Percentiles rank a stretch among this genome's conserved stretches.
phyloP scores from a whole-genome alignment of 2,888 invertebrate species.

The Hypsopygia costalis region DNA sequence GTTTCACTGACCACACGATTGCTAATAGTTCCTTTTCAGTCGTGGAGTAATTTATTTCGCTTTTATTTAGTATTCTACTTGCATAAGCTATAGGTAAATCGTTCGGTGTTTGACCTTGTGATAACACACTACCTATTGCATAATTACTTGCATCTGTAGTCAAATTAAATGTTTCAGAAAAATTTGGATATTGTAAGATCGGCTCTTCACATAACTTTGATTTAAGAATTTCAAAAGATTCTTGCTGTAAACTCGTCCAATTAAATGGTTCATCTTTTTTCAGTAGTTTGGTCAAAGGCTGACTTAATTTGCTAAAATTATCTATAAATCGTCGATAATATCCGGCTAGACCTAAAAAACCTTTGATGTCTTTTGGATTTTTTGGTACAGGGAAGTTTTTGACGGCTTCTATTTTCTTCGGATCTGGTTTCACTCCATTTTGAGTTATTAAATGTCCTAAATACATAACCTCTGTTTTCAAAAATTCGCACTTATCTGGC shows the following conservation, averaged over 20 bases:
- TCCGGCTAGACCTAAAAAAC: constrained; percentile 39
- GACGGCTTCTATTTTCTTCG: constrained; percentile 25
- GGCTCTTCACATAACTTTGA: constrained; percentile 2
- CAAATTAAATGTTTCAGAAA: constrained; percentile 14
- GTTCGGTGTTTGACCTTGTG: constrained; percentile 7
- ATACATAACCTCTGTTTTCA: constrained; percentile 29
- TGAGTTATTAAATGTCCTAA: constrained; percentile 31
- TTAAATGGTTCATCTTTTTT: constrained; percentile 13
- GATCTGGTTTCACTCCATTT: constrained; percentile 26
- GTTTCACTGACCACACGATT: constrained; percentile 12
- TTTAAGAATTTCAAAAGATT: constrained; percentile 5
- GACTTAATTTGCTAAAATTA: constrained; percentile 31
- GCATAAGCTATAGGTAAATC: constrained; percentile 8
- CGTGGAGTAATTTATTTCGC: constrained; percentile 16
- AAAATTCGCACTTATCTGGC: constrained; percentile 23
- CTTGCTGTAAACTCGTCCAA: constrained; percentile 11
- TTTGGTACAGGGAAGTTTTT: constrained; percentile 24
- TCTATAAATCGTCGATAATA: constrained; percentile 43
- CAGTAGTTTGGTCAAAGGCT: constrained; percentile 14
- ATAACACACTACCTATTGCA: constrained; percentile 14
- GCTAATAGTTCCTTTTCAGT: constrained; percentile 16
- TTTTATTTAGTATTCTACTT: constrained; percentile 8
- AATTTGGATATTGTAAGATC: constrained; percentile 15
- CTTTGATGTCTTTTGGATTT: constrained; percentile 24
- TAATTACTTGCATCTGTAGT: constrained; percentile 17